Conservation (phyloP, 2,113 vertebrate genomes). For the Rhea americana region DNA sequence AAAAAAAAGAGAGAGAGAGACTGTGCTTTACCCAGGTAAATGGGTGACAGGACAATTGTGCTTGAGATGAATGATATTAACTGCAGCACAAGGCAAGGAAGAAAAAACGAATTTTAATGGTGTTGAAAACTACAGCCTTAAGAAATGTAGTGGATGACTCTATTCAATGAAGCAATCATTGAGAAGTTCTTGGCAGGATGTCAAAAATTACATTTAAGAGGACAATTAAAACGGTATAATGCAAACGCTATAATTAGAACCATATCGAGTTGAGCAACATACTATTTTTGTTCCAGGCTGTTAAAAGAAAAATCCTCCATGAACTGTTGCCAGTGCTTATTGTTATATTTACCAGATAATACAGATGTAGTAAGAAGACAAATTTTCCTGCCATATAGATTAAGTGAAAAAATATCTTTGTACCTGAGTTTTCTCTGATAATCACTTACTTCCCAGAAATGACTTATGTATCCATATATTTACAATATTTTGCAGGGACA, state of each 20-base stretch:
- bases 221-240: slow-evolving; percentile 81
- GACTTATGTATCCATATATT: background rate
- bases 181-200: slow-evolving; percentile 74
- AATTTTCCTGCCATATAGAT: slow-evolving; percentile 44
- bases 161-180: slow-evolving; percentile 75
- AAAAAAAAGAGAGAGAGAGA: background rate
- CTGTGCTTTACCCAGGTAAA: slow-evolving; percentile 18
- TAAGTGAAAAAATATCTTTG: slow-evolving; percentile 47
- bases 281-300: slow-evolving; percentile 65
- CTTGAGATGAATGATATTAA: slow-evolving; percentile 54
- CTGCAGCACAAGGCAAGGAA: slow-evolving; percentile 31
- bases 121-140: slow-evolving; percentile 69
- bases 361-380: slow-evolving; percentile 35
- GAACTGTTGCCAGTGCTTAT: slow-evolving; percentile 63
- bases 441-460: slow-evolving; percentile 15
- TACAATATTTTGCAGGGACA: background rate
- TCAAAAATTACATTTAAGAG: slow-evolving; percentile 77
- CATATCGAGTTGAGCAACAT: slow-evolving; percentile 71
- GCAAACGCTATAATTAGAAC: slow-evolving; percentile 80
- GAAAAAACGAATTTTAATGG: slow-evolving; percentile 65
- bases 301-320: slow-evolving; percentile 62
- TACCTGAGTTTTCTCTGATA: slow-evolving; percentile 14
- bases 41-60: slow-evolving; percentile 51
- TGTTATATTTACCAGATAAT: slow-evolving; percentile 50
- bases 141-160: slow-evolving; percentile 66